Conservation (phyloP, 2,797 vertebrate species). For the Sorex maritimensis region DNA sequence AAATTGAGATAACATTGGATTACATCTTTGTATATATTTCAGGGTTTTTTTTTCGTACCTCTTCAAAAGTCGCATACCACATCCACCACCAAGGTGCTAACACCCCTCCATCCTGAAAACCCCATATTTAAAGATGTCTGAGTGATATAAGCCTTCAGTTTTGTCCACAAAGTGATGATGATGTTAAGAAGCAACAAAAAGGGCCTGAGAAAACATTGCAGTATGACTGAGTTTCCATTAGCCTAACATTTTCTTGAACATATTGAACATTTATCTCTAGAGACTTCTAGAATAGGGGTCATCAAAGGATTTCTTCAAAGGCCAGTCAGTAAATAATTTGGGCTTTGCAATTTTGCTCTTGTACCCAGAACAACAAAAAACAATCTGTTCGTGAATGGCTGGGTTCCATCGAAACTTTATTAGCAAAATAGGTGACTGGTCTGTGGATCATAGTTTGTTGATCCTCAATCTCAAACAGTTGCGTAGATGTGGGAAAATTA, state of each 20-base stretch:
- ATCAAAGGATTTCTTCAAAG: conserved; percentile 53
- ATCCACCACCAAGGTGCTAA: too few species aligned
- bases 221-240: conserved; percentile 4
- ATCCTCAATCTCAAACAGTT: not conserved
- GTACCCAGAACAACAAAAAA: not conserved
- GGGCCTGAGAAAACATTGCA: conserved; percentile 8
- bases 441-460: not conserved
- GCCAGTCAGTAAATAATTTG: conserved; percentile 57
- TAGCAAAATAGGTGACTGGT: not conserved
- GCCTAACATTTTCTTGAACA: not conserved
- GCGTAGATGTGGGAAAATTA: not conserved
- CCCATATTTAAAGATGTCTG: too few species aligned
- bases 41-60: too few species aligned
- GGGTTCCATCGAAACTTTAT: not conserved
- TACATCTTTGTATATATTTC: too few species aligned
- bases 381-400: not conserved
- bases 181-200: conserved; percentile 67
- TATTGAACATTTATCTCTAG: conserved; percentile 33
- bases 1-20: too few species aligned
- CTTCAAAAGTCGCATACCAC: too few species aligned
- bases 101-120: too few species aligned
- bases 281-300: conserved; percentile 26
- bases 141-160: not conserved
- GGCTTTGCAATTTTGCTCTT: conserved; percentile 51
- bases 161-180: conserved; percentile 61